Base-by-base conservation (phyloP, 2,113 vertebrate genomes). In the Pangasianodon hypophthalmus region DNA sequence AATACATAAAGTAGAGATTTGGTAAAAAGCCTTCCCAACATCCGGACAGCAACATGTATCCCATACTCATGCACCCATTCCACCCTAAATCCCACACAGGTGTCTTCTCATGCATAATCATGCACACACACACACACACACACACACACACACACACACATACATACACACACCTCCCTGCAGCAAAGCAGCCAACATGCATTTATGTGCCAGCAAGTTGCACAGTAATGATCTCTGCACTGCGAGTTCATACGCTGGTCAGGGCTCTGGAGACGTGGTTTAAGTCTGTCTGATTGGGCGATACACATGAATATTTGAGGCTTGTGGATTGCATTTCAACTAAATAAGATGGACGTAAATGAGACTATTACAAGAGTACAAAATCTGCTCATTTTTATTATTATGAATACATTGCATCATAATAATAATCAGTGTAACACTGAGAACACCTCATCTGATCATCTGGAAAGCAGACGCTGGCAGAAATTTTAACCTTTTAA, bases 181-280 rank as follows among this genome's bases (percentile, higher is more conserved):
- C 58, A 48, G 56, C 14, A 88, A 67, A 73, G 90, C 83, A 54
- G 80, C 69, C 67, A 88, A 58, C 80, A 91, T 93, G 84, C 90
- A n/a, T 90, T 84, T 91, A 89, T 92, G 91, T 94, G 92, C 92
- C 92, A 94, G 94, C 58, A 69, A 94, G 91, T 85, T 85, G 75
- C 88, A 92, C 91, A 85, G 91, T 93, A 94, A 94, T 93, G 94
- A 95, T 89, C 91, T 88, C 87, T 93, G 93, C 92, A 79, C 52
- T 91, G 94, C 89, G 94, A 96, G 94, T 96, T 96, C 94, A 95
- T 91, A 88, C 91, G 54, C 88, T 95, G 95, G 95, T 94, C 94
- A 94, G 41, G 92, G 85, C 90, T 94, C 86, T 90, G 90, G 81
- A 91, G 91, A 89, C 54, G 86, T 10, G 85, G 80, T 89, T 91